A percentile compares a stretch with the other conserved stretches of the same genome.
phyloP scores from a whole-genome alignment of 2,888 invertebrate species.

The Brachylomia viminalis region DNA sequence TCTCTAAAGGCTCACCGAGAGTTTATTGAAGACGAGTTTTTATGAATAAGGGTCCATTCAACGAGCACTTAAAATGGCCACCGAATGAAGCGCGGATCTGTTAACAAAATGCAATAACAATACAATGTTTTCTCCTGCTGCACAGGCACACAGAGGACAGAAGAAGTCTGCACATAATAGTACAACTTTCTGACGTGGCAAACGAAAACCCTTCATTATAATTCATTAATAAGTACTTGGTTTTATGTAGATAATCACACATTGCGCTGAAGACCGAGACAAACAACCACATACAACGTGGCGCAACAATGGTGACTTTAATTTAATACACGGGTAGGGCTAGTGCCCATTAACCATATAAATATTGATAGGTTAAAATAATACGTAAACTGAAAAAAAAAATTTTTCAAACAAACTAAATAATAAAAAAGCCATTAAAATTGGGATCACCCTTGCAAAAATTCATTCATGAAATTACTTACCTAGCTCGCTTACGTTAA shows the following conservation, averaged over 20 bases:
- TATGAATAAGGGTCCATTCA: constrained; percentile 39
- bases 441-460: too few species aligned
- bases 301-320: too few species aligned
- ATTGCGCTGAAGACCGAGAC: constrained; percentile 40
- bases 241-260: constrained; percentile 40
- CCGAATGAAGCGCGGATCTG: constrained; percentile 19
- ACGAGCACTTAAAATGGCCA: constrained; percentile 20
- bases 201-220: constrained; percentile 35
- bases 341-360: too few species aligned
- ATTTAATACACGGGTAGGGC: too few species aligned
- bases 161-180: not conserved
- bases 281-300: constrained; percentile 19
- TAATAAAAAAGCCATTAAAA: too few species aligned
- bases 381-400: too few species aligned
- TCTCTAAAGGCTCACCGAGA: constrained; percentile 36
- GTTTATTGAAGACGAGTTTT: constrained; percentile 48
- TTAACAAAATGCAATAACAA: constrained; percentile 7
- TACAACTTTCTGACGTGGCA: constrained; percentile 5
- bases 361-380: too few species aligned
- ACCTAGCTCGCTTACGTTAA: too few species aligned
- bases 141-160: not conserved
- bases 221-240: constrained; percentile 38
- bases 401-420: too few species aligned
- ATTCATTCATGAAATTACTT: too few species aligned
- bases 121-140: not conserved